Base-by-base conservation (phyloP, 2,113 vertebrate genomes). In the Martes martes region DNA sequence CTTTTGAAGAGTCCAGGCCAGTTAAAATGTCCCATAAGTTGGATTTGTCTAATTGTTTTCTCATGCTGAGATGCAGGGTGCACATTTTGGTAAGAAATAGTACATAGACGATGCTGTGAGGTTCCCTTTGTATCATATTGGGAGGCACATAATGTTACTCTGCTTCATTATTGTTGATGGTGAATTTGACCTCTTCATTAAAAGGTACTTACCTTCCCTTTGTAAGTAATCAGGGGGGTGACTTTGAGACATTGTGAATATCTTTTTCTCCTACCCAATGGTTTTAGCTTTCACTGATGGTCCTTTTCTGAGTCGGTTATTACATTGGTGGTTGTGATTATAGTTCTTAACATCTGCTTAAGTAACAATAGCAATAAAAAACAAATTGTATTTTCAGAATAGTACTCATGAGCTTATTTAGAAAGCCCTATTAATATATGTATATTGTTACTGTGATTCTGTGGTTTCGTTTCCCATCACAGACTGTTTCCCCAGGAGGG, bases 291-390 rank as follows among this genome's bases (percentile, higher is more conserved):
- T 61, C 33, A 31, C 15, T 31, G 18, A 26, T 83, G 50, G 50
- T 84, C 33, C 50, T 86, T 86, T 59, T 52, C 45, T 79, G 65
- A 82, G 50, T 89, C 36, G 86, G 7, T 96, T 90, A 83, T 86
- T 81, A 82, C 36, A 63, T 57, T 94, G 69, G 42, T 85, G 31
- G 39, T 83, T 84, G 36, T 88, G 59, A 82, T 81, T 57, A 36
- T 84, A 88, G 84, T 91, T 92, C 9, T 91, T 87, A 87, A 86
- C 26, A 57, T 92, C 47, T 63, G 4, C 67, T 80, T 93, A 71
- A 95, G 24, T 61, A 95, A 95, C 28, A 91, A 61, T 4, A 93
- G 31, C 69, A 95, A 8, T 93, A 93, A 84, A 89, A 87, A 81
- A 15, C 57, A 84, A 86, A 76, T 82, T 86, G 31, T 82, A 76